Base-by-base conservation (phyloP, 2,888 invertebrate species). In the Dermolepida albohirtum region DNA sequence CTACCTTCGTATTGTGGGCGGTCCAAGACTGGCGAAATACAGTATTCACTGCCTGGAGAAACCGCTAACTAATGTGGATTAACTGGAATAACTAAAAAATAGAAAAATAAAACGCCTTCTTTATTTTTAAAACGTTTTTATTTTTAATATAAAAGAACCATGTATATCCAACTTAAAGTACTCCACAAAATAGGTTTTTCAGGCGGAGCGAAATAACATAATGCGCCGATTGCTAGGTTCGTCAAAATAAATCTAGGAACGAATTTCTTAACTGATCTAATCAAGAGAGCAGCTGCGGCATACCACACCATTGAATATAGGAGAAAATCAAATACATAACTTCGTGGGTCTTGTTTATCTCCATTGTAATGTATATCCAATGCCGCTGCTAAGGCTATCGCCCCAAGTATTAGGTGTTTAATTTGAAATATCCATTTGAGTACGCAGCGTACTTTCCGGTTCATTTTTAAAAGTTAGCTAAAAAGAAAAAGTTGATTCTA, bases 371-470 rank as follows among this genome's bases (percentile, higher is more conserved):
- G n/a, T 47, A 62, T 62, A 39, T 62, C 47, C 5, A 22, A 29
- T 1, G 5, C 29, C 6, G 59, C 43, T n/a, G 16, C 39, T 4
- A 12, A 29, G 0, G 47, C 47, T 11, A 62, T n/a, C 6, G 11
- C 5, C 8, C 16, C 29, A 14, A 11, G 39, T 12, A 62, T 62
- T 10, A 62, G 7, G 11, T 62, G 59, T 62, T 62, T 62, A 0
- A 62, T 47, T 62, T 62, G 59, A 29, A 62, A 62, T 10, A 49
- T 34, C 59, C 59, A 62, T 39, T 62, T 62, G 14, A 59, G 10
- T 34, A 34, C 34, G 34, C 34, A 34, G 6, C 1, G 1, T 34
- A 34, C 10, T 34, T 34, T 6, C 2, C 34, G 2, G 8, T 34
- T 34, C 34, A 34, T 34, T 10, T 22, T 6, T 34, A 34, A 34